Evolutionary conservation across 2,113 vertebrate species (phyloP), one percentile per base, ranked within the genome.

Genomic region (Thryonomys swinderianus): DNA sequence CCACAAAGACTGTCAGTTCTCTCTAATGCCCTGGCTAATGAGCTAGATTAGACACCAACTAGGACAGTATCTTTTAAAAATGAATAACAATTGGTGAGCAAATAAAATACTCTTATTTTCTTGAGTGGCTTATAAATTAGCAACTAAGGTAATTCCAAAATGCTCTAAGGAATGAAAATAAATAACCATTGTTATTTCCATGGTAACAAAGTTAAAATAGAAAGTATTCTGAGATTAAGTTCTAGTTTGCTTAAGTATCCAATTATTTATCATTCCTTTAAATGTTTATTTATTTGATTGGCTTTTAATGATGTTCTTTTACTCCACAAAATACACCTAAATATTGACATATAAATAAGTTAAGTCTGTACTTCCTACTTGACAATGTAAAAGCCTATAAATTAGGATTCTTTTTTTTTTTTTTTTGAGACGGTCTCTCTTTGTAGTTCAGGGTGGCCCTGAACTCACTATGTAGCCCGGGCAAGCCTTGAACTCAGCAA

Each of bases 91-190:
- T 55, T 27, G 25, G 78, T 86, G 23, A 82, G 37, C 53, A n/a
- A 53, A 91, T 69, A 32, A 86, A 85, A 34, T 27, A 85, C 2
- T 34, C 55, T 81, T 23, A 37, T 74, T 94, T 95, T 89, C 67
- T 86, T 85, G 25, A 91, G 21, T 74, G 34, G 25, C 45, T 88
- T 91, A 93, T 18, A 90, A 94, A 74, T 93, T 81, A 96, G 62
- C 51, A 86, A 20, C 51, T 71, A 73, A 79, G 87, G n/a, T 69
- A 96, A 89, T 42, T 94, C 64, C 27, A 90, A 87, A 87, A 85
- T 55, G 12, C 88, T 84, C 45, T 89, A 59, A 95, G 57, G 51
- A 80, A 86, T 4, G 11, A 13, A 95, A 95, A 81, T 51, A 84
- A 82, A 62, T 59, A 93, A 85, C 25, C 3, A 87, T 2, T 82